Conservation (phyloP, 2,113 vertebrate species). For the Mirounga angustirostris region DNA sequence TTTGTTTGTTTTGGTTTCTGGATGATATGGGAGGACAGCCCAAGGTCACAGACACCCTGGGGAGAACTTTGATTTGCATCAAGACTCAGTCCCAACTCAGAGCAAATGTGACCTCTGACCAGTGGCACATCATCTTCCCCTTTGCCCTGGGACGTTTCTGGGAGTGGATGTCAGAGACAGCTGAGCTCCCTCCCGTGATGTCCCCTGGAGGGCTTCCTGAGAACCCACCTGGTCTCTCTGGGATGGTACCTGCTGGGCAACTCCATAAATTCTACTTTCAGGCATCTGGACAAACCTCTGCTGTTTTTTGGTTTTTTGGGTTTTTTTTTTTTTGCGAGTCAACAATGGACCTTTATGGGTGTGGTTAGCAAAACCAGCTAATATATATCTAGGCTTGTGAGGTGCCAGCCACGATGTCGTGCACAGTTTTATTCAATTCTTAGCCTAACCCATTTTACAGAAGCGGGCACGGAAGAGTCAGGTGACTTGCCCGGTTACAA, state of each 20-base stretch:
- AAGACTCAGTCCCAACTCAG: neutral
- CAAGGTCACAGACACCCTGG: neutral
- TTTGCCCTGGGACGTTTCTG: neutral
- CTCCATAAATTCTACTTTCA: neutral
- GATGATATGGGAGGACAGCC: neutral
- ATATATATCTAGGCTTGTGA: neutral
- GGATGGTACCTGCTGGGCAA: neutral
- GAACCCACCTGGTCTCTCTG: neutral
- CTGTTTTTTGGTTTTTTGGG: neutral
- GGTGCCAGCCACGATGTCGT: neutral
- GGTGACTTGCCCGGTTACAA: neutral
- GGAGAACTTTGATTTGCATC: neutral
- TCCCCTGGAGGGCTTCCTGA: neutral
- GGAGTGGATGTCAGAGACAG: neutral
- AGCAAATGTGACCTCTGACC: neutral
- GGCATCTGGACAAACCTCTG: neutral
- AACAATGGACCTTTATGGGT: neutral
- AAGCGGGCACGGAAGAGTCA: neutral
- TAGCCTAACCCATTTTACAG: neutral
- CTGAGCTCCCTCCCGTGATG: neutral
- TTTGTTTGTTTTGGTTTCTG: neutral
- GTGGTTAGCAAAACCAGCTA: neutral
- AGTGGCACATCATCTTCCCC: accelerated
- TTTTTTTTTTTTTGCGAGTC: neutral
- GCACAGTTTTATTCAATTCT: neutral